Evolutionary conservation across 2,113 vertebrate species (phyloP).

Genomic region (Cottus gobio): DNA sequence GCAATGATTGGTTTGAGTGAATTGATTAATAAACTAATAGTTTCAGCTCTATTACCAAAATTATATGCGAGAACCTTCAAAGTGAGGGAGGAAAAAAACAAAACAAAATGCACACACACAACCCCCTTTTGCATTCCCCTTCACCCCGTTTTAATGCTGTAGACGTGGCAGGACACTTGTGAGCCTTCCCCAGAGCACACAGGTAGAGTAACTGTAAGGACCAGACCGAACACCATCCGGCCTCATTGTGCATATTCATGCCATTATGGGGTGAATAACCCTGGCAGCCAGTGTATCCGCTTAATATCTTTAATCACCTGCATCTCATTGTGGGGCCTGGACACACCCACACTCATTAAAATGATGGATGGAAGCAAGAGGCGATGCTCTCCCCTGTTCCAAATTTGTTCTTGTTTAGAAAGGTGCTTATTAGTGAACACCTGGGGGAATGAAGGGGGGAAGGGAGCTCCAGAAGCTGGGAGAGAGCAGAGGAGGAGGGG

Average conservation of each 20-base stretch:
- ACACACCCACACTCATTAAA: slow-evolving; percentile 88
- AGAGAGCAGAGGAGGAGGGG: slow-evolving; percentile 4
- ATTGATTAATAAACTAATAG: neutral
- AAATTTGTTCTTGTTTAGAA: slow-evolving; percentile 84
- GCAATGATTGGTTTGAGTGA: neutral
- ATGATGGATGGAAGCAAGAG: slow-evolving; percentile 88
- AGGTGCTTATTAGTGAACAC: slow-evolving; percentile 82
- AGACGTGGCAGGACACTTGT: slow-evolving; percentile 12
- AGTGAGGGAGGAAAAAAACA: neutral
- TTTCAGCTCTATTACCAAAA: neutral
- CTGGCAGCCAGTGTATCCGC: slow-evolving; percentile 77
- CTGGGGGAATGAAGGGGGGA: slow-evolving; percentile 71
- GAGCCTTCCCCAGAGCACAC: slow-evolving; percentile 36
- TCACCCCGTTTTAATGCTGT: neutral
- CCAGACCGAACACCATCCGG: slow-evolving; percentile 26
- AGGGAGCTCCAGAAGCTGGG: slow-evolving; percentile 26
- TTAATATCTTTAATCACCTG: slow-evolving; percentile 88
- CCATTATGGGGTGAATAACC: slow-evolving; percentile 67
- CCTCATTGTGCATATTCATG: slow-evolving; percentile 65
- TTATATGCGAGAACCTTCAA: neutral
- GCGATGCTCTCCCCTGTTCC: slow-evolving; percentile 68
- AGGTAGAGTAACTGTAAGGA: slow-evolving; percentile 58
- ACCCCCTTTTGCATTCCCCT: neutral
- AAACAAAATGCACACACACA: too few species aligned
- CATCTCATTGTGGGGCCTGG: slow-evolving; percentile 84